Evolutionary conservation across 2,888 invertebrate species (phyloP).

Genomic region (Heliconius cydno): DNA sequence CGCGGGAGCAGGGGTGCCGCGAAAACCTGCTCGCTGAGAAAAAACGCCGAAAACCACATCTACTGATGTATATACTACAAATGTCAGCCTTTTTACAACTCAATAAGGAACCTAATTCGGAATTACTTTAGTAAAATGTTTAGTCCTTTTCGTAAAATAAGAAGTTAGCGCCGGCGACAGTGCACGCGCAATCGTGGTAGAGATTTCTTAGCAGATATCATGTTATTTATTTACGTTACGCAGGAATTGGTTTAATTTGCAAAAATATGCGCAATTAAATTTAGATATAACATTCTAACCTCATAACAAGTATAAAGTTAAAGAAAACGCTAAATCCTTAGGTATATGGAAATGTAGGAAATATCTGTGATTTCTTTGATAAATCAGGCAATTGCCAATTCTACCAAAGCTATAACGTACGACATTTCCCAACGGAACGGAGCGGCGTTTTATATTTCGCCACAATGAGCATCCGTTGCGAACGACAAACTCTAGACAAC

Average conservation of each 20-base stretch:
- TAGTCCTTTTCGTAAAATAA: conserved; percentile 41
- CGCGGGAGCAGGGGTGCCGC: conserved; percentile 51
- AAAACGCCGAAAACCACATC: conserved; percentile 45
- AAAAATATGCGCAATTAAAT: background rate
- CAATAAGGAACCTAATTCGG: conserved; percentile 25
- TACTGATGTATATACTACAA: conserved; percentile 12
- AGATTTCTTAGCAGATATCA: conserved; percentile 48
- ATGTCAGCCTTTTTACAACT: conserved; percentile 26
- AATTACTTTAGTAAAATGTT: conserved; percentile 19
- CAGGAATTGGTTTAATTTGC: conserved; percentile 18
- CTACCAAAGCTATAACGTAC: conserved; percentile 32
- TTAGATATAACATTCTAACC: background rate
- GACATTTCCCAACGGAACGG: conserved; percentile 43
- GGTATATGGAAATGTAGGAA: background rate
- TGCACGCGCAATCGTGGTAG: conserved; percentile 48
- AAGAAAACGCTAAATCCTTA: background rate
- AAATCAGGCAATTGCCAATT: conserved; percentile 35
- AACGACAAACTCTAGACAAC: conserved; percentile 61
- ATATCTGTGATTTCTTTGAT: conserved; percentile 25
- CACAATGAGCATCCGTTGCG: conserved; percentile 58
- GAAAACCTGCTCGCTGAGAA: conserved; percentile 50
- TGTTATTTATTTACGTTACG: conserved; percentile 32
- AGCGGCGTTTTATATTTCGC: conserved; percentile 45
- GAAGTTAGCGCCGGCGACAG: conserved; percentile 53
- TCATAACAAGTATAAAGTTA: background rate